phyloP scores from a whole-genome alignment of 2,797 vertebrate genomes.

The Lycodopsis pacificus region DNA sequence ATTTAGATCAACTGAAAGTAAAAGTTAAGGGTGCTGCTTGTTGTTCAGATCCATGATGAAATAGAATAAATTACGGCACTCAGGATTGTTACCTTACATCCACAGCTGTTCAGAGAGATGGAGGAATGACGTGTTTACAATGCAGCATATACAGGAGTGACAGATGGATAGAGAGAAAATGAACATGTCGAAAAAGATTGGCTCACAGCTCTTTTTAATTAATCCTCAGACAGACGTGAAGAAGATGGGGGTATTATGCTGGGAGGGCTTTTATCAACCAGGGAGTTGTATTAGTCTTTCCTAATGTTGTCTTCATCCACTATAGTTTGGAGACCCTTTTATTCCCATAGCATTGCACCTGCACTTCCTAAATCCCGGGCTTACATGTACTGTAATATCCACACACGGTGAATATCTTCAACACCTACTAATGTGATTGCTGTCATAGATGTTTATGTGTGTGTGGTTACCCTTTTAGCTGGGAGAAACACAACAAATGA shows the following conservation, averaged over 20 bases:
- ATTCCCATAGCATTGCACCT: background rate
- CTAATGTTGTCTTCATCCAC: constrained; percentile 26
- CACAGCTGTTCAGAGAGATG: constrained; percentile 19
- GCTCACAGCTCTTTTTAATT: constrained; percentile 38
- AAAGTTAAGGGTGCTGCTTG: background rate
- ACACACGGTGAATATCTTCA: background rate
- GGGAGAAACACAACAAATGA: constrained; percentile 96
- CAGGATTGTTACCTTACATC: background rate
- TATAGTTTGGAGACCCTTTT: constrained; percentile 19
- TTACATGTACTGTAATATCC: background rate
- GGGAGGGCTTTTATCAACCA: background rate
- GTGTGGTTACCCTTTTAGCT: constrained; percentile 79
- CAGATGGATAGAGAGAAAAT: constrained; percentile 21
- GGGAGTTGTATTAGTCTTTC: constrained; percentile 27
- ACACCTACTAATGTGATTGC: background rate
- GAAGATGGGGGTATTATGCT: background rate
- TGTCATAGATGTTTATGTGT: constrained; percentile 3
- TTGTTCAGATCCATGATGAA: background rate
- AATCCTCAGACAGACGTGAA: constrained; percentile 24
- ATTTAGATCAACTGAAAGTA: background rate
- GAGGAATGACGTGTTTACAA: constrained; percentile 21
- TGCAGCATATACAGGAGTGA: constrained; percentile 7
- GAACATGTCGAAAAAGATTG: constrained; percentile 24
- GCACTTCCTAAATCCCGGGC: background rate
- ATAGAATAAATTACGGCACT: constrained; percentile 4